Evolutionary conservation across 2,888 invertebrate species (phyloP).

Genomic region (Thelaira solivaga): DNA sequence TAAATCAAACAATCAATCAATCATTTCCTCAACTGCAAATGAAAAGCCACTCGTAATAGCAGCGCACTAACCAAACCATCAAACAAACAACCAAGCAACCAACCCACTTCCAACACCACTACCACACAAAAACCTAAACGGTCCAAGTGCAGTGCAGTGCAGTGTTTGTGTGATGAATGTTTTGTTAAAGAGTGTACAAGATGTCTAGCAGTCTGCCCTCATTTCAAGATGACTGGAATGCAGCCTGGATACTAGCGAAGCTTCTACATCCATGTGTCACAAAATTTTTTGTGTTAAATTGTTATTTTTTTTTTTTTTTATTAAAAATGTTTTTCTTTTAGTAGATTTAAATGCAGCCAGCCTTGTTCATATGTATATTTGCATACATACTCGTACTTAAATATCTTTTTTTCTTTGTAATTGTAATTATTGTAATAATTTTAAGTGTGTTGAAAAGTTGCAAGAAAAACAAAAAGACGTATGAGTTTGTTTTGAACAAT

Average conservation of each 20-base stretch:
- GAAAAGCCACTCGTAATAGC: conserved; percentile 59
- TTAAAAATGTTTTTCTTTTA: no score
- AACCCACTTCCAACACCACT: conserved; percentile 17
- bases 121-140: conserved; percentile 2
- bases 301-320: neutral
- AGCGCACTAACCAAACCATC: conserved; percentile 49
- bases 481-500: neutral
- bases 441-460: conserved; percentile 34
- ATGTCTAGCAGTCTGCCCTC: neutral
- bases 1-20: conserved; percentile 16
- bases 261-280: no score
- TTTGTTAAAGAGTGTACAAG: neutral
- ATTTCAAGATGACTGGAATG: neutral
- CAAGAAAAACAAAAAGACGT: conserved; percentile 6
- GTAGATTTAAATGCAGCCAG: no score
- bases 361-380: no score
- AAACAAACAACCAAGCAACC: conserved; percentile 11
- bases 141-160: conserved; percentile 15
- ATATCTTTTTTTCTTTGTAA: no score
- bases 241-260: neutral
- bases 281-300: conserved; percentile 13
- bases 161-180: conserved; percentile 10
- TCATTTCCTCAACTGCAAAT: neutral
- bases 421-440: conserved; percentile 17
- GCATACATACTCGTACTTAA: no score